Percentiles rank a stretch among this genome's conserved stretches.
Conservation (phyloP, 2,888 invertebrate genomes). For the Entomobrya proxima region DNA sequence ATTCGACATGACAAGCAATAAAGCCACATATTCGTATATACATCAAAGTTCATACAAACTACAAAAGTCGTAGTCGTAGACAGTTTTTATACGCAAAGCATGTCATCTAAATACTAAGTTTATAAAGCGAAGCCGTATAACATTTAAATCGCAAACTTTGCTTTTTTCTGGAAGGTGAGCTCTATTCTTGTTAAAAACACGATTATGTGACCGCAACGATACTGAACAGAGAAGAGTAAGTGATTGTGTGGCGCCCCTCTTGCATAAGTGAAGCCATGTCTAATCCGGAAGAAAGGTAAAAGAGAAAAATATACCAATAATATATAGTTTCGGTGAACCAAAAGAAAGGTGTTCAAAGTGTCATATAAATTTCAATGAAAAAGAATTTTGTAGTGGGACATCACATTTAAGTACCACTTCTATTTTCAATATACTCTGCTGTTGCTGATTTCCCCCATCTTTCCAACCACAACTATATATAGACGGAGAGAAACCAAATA, state of each 20-base stretch:
- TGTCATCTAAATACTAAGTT: no score
- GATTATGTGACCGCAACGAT: no score
- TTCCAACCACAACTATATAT: not conserved
- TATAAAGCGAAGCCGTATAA: no score
- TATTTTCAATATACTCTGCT: conserved; percentile 6
- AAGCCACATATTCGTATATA: no score
- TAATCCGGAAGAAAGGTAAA: not conserved
- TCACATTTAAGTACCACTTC: conserved; percentile 45
- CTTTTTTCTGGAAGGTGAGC: no score
- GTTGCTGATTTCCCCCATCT: conserved; percentile 25
- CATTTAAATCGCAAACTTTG: no score
- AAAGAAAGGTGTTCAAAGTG: conserved; percentile 33
- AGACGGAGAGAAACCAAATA: not conserved
- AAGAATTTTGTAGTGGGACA: conserved; percentile 27
- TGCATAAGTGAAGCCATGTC: not conserved
- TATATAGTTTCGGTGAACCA: conserved; percentile 14
- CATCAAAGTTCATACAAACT: no score
- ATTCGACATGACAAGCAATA: not conserved
- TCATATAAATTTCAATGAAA: conserved; percentile 53
- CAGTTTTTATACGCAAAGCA: no score
- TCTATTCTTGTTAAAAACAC: no score
- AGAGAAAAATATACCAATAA: not conserved
- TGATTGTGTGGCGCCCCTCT: no score
- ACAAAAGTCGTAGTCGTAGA: no score
- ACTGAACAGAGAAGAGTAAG: no score